Conservation (phyloP, 2,888 invertebrate genomes). For the Leptogaster cylindrica region DNA sequence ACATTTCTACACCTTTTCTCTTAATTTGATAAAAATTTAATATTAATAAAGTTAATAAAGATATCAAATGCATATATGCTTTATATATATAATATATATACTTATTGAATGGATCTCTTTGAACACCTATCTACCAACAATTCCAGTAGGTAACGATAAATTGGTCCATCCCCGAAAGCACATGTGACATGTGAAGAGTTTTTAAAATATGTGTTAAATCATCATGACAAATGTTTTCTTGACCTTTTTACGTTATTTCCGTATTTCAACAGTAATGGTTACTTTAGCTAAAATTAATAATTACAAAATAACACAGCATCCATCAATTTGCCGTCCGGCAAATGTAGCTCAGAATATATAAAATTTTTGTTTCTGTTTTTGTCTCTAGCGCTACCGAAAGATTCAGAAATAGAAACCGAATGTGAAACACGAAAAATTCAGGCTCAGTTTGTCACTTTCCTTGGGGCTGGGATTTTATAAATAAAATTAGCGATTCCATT, state of each 20-base stretch:
- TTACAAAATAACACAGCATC: conserved; percentile 39
- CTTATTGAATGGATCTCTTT: too few relatives aligned
- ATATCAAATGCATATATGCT: too few relatives aligned
- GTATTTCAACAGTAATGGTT: conserved; percentile 10
- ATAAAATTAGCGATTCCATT: conserved; percentile 37
- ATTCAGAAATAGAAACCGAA: conserved; percentile 39
- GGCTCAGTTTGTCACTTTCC: conserved; percentile 39
- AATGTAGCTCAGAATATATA: too few relatives aligned
- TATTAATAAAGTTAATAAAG: too few relatives aligned
- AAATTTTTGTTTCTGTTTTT: conserved; percentile 21
- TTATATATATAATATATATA: too few relatives aligned
- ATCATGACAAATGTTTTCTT: conserved; percentile 38
- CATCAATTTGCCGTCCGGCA: conserved; percentile 29
- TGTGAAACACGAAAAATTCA: conserved; percentile 32
- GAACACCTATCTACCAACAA: too few relatives aligned
- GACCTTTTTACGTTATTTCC: conserved; percentile 42
- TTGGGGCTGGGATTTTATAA: conserved; percentile 36
- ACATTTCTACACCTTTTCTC: too few relatives aligned
- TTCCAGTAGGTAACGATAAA: too few relatives aligned
- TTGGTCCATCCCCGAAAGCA: too few relatives aligned
- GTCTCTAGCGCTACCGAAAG: conserved; percentile 22
- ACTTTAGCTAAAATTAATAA: conserved; percentile 42
- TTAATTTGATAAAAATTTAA: too few relatives aligned
- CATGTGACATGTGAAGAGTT: too few relatives aligned
- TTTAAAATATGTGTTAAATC: too few relatives aligned